Percentiles rank a stretch among this genome's conserved stretches.
Evolutionary conservation across 2,797 vertebrate genomes (phyloP).

Genomic region (Eospalax fontanierii): DNA sequence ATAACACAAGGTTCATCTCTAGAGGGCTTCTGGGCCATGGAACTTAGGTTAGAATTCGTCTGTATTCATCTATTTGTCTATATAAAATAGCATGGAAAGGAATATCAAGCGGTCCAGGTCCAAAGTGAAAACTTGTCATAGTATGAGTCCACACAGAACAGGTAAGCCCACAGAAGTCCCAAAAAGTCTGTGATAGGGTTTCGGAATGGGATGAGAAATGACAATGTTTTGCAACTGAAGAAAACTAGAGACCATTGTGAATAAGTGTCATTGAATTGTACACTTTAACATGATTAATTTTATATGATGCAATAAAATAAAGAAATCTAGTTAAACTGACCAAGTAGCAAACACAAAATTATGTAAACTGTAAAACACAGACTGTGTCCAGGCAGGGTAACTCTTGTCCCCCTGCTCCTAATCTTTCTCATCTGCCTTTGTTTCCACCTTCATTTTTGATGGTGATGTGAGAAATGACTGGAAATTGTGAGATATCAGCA

Average conservation of each 20-base stretch:
- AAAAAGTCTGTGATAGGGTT: background rate
- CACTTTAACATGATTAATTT: conserved; percentile 43
- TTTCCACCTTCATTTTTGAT: too few relatives aligned
- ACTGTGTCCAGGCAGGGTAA: background rate
- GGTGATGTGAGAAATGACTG: too few relatives aligned
- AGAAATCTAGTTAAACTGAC: background rate
- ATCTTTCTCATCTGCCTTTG: background rate
- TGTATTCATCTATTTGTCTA: background rate
- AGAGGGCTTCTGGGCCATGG: background rate
- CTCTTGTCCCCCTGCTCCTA: background rate
- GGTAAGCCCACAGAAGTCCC: background rate
- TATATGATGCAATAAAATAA: background rate
- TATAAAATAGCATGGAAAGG: background rate
- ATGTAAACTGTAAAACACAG: conserved; percentile 31
- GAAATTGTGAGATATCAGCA: background rate
- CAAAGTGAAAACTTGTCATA: background rate
- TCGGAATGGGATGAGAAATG: background rate
- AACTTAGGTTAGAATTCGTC: background rate
- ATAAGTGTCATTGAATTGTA: background rate
- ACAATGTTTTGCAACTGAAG: conserved; percentile 40
- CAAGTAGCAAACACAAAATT: conserved; percentile 34
- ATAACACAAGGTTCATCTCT: background rate
- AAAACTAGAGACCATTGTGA: background rate
- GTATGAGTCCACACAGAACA: background rate
- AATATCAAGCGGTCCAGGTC: background rate